phyloP scores from a whole-genome alignment of 2,113 vertebrate species.

The Parus major region DNA sequence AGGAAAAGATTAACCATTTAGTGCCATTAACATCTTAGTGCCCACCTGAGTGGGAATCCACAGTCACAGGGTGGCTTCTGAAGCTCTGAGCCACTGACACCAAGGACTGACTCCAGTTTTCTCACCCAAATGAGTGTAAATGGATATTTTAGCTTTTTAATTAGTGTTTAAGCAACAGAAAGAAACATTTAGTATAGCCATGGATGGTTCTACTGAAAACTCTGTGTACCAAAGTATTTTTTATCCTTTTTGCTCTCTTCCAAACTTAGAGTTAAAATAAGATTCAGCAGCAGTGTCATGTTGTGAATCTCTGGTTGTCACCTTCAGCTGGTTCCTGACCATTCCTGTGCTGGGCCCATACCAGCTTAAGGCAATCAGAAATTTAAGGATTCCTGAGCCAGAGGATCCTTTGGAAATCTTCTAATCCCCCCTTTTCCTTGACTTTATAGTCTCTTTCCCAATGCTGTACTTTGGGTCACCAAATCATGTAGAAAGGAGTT shows the following conservation, averaged over 20 bases:
- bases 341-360: not conserved
- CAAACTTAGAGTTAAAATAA: not conserved
- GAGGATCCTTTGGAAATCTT: not conserved
- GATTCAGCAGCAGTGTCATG: not conserved
- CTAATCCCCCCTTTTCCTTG: not conserved
- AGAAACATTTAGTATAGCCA: fast-evolving
- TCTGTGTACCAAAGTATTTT: not conserved
- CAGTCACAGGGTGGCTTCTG: not conserved
- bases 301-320: not conserved
- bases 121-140: not conserved
- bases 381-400: not conserved
- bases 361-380: not conserved
- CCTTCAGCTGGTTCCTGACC: not conserved
- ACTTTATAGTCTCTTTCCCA: not conserved
- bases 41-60: not conserved
- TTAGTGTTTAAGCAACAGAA: not conserved
- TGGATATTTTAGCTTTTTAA: not conserved
- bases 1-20: not conserved
- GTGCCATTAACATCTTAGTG: not conserved
- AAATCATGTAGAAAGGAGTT: not conserved
- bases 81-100: not conserved
- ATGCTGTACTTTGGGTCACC: not conserved
- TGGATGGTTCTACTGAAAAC: not conserved
- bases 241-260: not conserved
- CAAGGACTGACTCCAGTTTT: not conserved